Base-by-base conservation (phyloP, 2,888 invertebrate species). In the Saturnia pavonia region DNA sequence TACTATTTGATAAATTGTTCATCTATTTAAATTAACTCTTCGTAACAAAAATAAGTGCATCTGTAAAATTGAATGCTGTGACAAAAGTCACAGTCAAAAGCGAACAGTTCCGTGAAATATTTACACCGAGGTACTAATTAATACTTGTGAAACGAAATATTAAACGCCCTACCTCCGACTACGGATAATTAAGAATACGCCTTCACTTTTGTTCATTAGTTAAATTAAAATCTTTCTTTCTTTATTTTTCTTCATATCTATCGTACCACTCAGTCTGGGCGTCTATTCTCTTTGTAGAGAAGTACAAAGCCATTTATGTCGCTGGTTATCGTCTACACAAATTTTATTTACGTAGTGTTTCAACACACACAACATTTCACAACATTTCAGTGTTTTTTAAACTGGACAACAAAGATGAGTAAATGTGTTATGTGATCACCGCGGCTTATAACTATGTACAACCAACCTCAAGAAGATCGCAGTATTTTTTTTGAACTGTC, bases 121-220 rank as follows among this genome's bases (percentile, higher is more conserved):
- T 86, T 85, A 83, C 83, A 78, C 78, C 69, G 71, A 74, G 75
- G 73, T 78, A 79, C 80, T 85, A 87, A 87, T 87, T 84, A 87
- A 86, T 84, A 82, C 80, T 77, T 78, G 77, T 75, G 77, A 74
- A 73, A 75, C 76, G 78, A 80, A 81, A 84, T 85, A 81, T 81
- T 81, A 82, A 83, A 84, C 65, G 65, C 57, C 57, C 57, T 40
- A 48, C 40, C 51, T 27, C 60, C 27, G 43, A 66, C 69, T 48
- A 19, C 16, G 69, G 51, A 65, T 65, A 70, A 70, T 70, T 70
- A 70, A 40, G 51, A 66, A 65, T 66, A 63, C 48, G 51, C 51
- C 65, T 25, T 70, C 69, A 60, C 48, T n/a, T n/a, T 66, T 70
- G 40, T 69, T 63, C 63, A 63, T 34, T 48, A 48, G 34, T 27